These are phyloP conservation scores for Silurus aristotelis DNA, from an alignment of 2,797 vertebrate genomes.

Conservation along the genomic window DNA sequence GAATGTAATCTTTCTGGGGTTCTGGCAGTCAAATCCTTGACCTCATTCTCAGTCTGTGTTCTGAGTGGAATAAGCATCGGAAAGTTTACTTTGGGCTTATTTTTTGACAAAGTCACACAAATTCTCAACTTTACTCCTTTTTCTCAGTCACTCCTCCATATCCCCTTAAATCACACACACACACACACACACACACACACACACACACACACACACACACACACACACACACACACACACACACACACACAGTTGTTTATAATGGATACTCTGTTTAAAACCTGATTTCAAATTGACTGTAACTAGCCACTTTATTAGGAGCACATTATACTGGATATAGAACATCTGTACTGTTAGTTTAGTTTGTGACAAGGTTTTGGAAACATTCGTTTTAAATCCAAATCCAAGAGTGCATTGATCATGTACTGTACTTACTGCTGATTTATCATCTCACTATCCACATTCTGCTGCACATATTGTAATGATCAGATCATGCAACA, in stretches of 20 bases:
- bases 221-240: too few species aligned
- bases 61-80: constrained; percentile 61
- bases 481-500: neutral
- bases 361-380: neutral
- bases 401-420: neutral
- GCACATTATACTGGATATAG: neutral
- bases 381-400: neutral
- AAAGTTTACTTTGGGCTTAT: neutral
- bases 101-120: neutral
- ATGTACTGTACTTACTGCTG: neutral
- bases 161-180: neutral
- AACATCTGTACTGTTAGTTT: neutral
- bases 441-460: neutral
- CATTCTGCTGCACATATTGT: neutral
- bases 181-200: too few species aligned
- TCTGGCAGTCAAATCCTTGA: constrained; percentile 4
- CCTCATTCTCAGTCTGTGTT: constrained; percentile 60
- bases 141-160: neutral
- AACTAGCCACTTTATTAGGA: neutral
- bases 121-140: neutral
- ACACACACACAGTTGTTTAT: neutral
- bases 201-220: too few species aligned
- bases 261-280: neutral
- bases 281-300: neutral
- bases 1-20: neutral